Evolutionary conservation across 2,113 vertebrate genomes (phyloP).

Genomic region (Tamias sibiricus): DNA sequence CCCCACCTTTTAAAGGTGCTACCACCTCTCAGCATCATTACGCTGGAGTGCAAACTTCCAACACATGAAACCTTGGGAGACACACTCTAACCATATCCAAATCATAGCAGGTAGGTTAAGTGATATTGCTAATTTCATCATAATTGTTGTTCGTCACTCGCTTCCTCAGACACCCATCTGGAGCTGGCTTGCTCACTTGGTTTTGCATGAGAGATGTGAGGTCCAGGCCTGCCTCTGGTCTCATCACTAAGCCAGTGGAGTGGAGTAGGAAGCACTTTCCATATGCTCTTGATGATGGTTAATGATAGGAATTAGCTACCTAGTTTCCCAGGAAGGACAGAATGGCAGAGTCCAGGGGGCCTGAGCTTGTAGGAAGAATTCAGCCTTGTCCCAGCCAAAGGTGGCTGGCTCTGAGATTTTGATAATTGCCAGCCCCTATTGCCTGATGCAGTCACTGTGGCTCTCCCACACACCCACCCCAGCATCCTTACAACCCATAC

Average conservation of each 20-base stretch:
- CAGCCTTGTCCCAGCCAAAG: neutral
- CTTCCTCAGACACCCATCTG: neutral
- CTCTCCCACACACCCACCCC: neutral
- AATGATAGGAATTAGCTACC: constrained; percentile 24
- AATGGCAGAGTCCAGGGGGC: neutral
- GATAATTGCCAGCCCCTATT: neutral
- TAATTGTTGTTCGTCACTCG: rapidly evolving
- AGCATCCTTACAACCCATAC: neutral
- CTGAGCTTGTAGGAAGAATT: neutral
- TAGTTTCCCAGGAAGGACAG: constrained; percentile 29
- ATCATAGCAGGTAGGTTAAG: neutral
- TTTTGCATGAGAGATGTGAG: constrained; percentile 50
- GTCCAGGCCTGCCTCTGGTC: constrained; percentile 25
- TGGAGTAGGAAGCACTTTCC: constrained; percentile 55
- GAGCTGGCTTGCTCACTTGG: neutral
- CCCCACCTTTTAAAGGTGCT: neutral
- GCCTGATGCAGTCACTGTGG: neutral
- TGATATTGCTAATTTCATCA: neutral
- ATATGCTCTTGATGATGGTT: constrained; percentile 42
- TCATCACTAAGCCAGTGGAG: constrained; percentile 51
- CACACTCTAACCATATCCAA: neutral
- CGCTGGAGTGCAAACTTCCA: neutral
- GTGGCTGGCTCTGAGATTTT: neutral
- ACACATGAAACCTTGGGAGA: neutral
- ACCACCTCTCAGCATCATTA: neutral